Percentiles rank a stretch among this genome's conserved stretches.
These are phyloP conservation scores for Diabrotica virgifera DNA, from an alignment of 1,140 invertebrate species.

Conservation along the genomic window DNA sequence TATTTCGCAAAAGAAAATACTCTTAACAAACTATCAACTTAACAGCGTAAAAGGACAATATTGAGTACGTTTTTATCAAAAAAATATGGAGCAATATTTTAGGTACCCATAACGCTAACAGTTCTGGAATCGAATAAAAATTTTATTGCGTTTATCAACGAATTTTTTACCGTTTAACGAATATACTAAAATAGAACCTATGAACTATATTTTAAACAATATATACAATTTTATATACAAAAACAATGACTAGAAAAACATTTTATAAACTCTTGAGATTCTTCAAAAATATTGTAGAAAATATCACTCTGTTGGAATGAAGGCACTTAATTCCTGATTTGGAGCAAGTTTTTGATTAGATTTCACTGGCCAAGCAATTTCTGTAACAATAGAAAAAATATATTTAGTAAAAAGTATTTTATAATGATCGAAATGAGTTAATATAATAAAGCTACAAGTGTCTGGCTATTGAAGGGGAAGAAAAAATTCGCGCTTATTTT, in stretches of 20 bases:
- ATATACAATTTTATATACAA: slow-evolving; percentile 40
- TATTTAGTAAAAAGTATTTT: neutral
- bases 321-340: slow-evolving; percentile 38
- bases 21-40: slow-evolving; percentile 12
- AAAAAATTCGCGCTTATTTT: slow-evolving; percentile 26
- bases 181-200: slow-evolving; percentile 10
- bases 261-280: slow-evolving; percentile 35
- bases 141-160: slow-evolving; percentile 8
- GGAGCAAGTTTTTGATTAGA: slow-evolving; percentile 25
- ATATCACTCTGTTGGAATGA: slow-evolving; percentile 43
- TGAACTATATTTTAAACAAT: slow-evolving; percentile 33
- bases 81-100: neutral
- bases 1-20: slow-evolving; percentile 6
- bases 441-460: too few relatives aligned
- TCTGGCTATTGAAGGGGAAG: neutral
- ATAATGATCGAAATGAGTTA: too few relatives aligned
- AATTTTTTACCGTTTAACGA: neutral
- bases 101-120: slow-evolving; percentile 1
- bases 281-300: slow-evolving; percentile 34
- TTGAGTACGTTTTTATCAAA: neutral
- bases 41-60: slow-evolving; percentile 13
- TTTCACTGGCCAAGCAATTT: slow-evolving; percentile 37
- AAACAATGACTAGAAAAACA: slow-evolving; percentile 46
- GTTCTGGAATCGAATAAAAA: slow-evolving; percentile 2
- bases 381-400: slow-evolving; percentile 38